Evolutionary conservation across 2,113 vertebrate species (phyloP).

Genomic region (Hippoglossus stenolepis): DNA sequence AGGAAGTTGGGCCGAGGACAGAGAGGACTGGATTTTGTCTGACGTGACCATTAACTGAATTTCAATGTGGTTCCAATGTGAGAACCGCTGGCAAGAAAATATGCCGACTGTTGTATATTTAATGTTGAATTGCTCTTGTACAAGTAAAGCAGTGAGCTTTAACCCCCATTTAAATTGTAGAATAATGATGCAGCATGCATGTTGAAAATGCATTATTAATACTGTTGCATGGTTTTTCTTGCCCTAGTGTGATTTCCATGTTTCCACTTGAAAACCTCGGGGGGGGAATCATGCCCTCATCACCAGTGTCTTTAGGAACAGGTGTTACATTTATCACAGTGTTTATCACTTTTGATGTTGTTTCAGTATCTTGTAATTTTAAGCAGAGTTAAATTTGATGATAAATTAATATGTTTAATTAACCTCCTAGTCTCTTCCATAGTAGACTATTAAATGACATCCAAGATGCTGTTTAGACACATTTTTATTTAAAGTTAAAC

Average conservation of each 20-base stretch:
- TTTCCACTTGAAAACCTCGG: constrained; percentile 36
- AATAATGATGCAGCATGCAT: constrained; percentile 66
- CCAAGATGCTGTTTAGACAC: neutral
- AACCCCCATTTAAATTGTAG: constrained; percentile 76
- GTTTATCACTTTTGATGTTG: neutral
- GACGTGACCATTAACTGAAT: constrained; percentile 35
- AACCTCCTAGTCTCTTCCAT: neutral
- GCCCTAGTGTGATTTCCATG: constrained; percentile 41
- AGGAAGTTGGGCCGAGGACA: constrained; percentile 12
- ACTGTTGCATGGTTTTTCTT: constrained; percentile 47
- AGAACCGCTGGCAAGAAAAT: constrained; percentile 19
- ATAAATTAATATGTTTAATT: neutral
- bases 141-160: constrained; percentile 68
- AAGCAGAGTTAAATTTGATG: too few species aligned
- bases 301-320: neutral
- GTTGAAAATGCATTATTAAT: constrained; percentile 73
- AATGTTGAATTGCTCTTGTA: constrained; percentile 59
- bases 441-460: neutral
- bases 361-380: neutral
- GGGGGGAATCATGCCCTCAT: neutral
- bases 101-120: constrained; percentile 65
- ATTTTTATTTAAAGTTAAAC: neutral
- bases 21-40: constrained; percentile 23
- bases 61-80: constrained; percentile 34
- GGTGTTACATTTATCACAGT: neutral